Evolutionary conservation across 2,888 invertebrate species (phyloP), one percentile per base, ranked within the genome.

Genomic region (Eurytoma adleriae): DNA sequence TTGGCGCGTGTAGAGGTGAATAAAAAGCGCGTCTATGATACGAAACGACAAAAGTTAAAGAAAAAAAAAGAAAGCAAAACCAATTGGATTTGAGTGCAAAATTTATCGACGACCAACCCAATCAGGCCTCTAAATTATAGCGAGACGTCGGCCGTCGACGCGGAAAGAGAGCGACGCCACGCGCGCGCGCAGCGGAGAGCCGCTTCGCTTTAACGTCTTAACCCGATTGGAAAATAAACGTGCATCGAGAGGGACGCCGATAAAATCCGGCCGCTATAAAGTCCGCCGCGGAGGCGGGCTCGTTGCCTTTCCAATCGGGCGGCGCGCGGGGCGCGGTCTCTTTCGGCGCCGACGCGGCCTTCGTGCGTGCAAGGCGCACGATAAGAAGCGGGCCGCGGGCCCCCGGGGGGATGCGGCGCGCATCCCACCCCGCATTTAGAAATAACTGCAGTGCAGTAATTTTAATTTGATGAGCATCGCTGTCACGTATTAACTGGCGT

Each of bases 381-480:
- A n/a, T n/a, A n/a, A n/a, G n/a, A n/a, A n/a, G n/a, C n/a, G n/a
- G n/a, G n/a, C n/a, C n/a, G n/a, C n/a, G n/a, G n/a, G n/a, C 10
- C 40, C 40, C 12, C 2, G n/a, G 14, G 13, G 14, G 12, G 12
- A 14, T 12, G 13, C 62, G 40, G 16, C 40, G 40, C 4, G 27
- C 30, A 40, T 30, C 27, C 18, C 64, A 14, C 12, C 18, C 20
- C 20, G 3, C 30, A 18, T 54, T 88, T 88, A 88, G 89, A 89
- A 88, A 88, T 88, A 89, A 83, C 88, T 89, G 88, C 89, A 89
- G 84, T 84, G 84, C 85, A 84, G 85, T 85, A 77, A 84, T 83
- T 40, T 83, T 83, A 79, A 76, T 79, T 81, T 82, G 82, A 84
- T 78, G 72, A 75, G 82, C 78, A 78, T 80, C 78, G 78, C 71